Evolutionary conservation across 2,888 invertebrate species (phyloP).

Genomic region (Agrotis ipsilon): DNA sequence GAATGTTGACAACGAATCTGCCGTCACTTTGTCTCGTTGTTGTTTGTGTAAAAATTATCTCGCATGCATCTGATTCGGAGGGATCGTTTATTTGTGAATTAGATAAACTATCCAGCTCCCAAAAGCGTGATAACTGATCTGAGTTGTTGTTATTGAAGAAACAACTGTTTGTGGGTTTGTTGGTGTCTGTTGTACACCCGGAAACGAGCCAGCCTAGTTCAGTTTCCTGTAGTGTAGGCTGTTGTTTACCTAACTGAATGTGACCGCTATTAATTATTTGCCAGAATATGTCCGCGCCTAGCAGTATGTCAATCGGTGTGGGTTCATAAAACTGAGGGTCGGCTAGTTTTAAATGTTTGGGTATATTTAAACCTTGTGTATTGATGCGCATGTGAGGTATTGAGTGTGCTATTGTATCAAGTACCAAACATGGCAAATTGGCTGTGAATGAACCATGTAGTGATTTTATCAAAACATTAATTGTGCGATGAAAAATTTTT

Average conservation of each 20-base stretch:
- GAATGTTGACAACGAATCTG: neutral
- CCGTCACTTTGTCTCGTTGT: neutral
- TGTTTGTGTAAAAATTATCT: neutral
- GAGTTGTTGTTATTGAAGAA: too few species aligned
- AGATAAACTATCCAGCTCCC: too few species aligned
- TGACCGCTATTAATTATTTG: too few species aligned
- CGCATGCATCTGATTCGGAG: too few species aligned
- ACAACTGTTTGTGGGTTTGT: too few species aligned
- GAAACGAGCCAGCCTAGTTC: too few species aligned
- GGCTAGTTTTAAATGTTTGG: neutral
- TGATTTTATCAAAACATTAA: neutral
- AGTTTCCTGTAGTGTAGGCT: neutral
- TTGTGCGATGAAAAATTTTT: slow-evolving; percentile 1
- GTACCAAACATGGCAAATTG: neutral
- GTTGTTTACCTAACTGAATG: too few species aligned
- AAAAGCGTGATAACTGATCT: too few species aligned
- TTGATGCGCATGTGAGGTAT: neutral
- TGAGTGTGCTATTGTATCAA: slow-evolving; percentile 1
- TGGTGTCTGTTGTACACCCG: too few species aligned
- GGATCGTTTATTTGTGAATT: too few species aligned
- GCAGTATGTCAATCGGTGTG: neutral
- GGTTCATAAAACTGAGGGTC: slow-evolving; percentile 1
- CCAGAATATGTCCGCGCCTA: neutral
- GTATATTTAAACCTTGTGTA: neutral
- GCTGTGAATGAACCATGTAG: neutral